Conservation (phyloP, 2,113 vertebrate genomes). For the Romanogobio albipinnatus region DNA sequence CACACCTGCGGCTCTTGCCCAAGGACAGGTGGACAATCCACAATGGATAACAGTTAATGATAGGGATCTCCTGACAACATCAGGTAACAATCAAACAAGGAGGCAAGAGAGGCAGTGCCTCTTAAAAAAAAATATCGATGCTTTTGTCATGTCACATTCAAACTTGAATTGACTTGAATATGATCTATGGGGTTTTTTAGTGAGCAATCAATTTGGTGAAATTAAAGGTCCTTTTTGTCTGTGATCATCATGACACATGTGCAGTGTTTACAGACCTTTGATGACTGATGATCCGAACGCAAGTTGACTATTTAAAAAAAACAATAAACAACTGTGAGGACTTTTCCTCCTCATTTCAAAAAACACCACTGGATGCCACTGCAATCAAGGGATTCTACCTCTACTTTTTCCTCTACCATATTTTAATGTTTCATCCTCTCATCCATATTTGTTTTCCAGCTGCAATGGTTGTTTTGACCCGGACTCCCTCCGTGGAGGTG, state of each 20-base stretch:
- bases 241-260: no score
- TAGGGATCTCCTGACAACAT: constrained; percentile 58
- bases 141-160: no score
- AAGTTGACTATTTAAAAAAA: no score
- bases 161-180: no score
- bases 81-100: constrained; percentile 64
- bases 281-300: no score
- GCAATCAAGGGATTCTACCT: not conserved
- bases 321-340: not conserved
- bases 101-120: not conserved
- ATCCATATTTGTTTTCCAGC: constrained; percentile 59
- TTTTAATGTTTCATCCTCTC: not conserved
- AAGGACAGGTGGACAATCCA: constrained; percentile 49
- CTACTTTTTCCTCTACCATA: no score
- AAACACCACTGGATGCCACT: not conserved
- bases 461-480: constrained; percentile 68
- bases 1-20: constrained; percentile 49
- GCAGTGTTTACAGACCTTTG: no score
- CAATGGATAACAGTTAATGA: constrained; percentile 62
- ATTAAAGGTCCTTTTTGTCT: no score
- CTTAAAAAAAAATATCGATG: not conserved
- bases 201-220: no score
- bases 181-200: no score
- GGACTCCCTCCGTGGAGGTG: constrained; percentile 62
- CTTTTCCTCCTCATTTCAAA: not conserved